Conservation (phyloP, 2,113 vertebrate species). For the Petrocephalus microphthalmus region DNA sequence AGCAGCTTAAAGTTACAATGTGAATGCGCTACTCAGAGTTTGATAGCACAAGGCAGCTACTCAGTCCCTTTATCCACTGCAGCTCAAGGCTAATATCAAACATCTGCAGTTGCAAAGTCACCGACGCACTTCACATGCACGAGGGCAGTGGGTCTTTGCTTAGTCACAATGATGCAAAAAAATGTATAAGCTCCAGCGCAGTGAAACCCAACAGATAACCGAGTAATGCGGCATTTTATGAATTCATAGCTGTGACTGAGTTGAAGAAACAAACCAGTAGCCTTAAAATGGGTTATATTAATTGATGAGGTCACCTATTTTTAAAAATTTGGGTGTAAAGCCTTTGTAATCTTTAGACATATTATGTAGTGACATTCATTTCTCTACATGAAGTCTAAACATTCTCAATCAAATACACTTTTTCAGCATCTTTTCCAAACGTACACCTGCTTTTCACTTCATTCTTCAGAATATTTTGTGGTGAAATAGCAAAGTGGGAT, state of each 20-base stretch:
- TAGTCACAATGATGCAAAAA: neutral
- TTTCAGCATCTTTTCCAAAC: too few species aligned
- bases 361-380: neutral
- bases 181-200: neutral
- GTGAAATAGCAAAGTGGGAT: too few species aligned
- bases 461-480: too few species aligned
- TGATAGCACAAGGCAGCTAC: conserved; percentile 47
- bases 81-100: conserved; percentile 43
- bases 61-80: conserved; percentile 34
- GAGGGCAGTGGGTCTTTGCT: neutral
- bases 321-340: neutral
- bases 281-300: neutral
- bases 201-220: neutral
- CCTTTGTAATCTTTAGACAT: neutral
- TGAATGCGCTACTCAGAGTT: conserved; percentile 51
- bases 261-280: neutral
- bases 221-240: neutral
- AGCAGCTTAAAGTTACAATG: conserved; percentile 61
- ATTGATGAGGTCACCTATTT: neutral
- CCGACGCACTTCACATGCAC: neutral
- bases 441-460: too few species aligned
- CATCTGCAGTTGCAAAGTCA: neutral
- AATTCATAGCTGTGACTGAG: neutral
- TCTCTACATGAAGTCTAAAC: neutral
- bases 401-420: neutral